Percentiles rank a stretch among this genome's conserved stretches.
These are phyloP conservation scores for Clytia hemisphaerica DNA, from an alignment of 30 jellyfish, hydroid and myxozoan species.

Conservation along the genomic window DNA sequence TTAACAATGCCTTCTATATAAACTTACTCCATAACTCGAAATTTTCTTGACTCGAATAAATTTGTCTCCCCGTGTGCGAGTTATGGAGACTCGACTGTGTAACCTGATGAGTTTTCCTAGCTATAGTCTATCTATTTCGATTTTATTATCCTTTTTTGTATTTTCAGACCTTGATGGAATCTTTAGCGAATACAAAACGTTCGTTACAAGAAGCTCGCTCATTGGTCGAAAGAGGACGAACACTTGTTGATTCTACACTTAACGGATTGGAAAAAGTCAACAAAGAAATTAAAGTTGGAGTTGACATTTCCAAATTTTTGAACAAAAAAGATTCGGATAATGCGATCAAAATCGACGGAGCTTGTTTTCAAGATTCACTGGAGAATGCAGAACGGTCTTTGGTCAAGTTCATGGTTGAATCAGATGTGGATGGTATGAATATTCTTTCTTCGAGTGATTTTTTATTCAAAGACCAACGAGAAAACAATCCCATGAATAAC, in stretches of 20 bases:
- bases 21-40: too few species aligned
- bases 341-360: conserved; percentile 29
- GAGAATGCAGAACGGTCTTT: conserved; percentile 49
- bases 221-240: conserved; percentile 55
- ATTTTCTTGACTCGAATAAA: too few species aligned
- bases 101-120: too few species aligned
- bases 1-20: too few species aligned
- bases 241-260: conserved; percentile 48
- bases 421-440: too few species aligned
- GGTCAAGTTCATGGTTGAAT: conserved; percentile 27
- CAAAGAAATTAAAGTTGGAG: conserved; percentile 52
- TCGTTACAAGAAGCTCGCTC: conserved; percentile 43
- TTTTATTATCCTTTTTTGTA: too few species aligned
- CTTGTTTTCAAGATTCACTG: conserved; percentile 49
- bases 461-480: too few species aligned
- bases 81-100: too few species aligned
- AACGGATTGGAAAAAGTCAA: conserved; percentile 54
- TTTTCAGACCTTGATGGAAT: conserved; percentile 33
- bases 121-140: too few species aligned
- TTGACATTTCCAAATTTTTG: conserved; percentile 36
- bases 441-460: too few species aligned
- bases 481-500: too few species aligned
- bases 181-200: conserved; percentile 39
- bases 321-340: conserved; percentile 31
- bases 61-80: too few species aligned